Base-by-base conservation (phyloP, 2,888 invertebrate species). In the Chrysolina oricalcia region DNA sequence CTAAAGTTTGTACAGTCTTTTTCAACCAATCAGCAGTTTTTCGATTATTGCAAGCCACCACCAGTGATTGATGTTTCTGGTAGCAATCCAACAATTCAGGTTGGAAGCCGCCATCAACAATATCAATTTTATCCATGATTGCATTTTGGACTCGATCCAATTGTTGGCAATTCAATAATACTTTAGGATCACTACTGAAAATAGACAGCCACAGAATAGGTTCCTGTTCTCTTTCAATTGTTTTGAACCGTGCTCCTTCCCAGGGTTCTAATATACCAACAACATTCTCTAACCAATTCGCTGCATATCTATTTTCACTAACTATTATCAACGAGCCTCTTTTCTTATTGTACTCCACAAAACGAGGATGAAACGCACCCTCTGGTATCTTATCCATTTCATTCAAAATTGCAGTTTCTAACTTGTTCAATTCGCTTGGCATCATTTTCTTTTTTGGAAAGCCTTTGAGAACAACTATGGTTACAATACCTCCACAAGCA, bases 11-110 rank as follows among this genome's bases (percentile, higher is more conserved):
- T 1, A 75, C 65, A 0, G 66, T 69, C 6, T 53, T 63, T 46
- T 65, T 71, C 21, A 75, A 72, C 75, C 75, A 75, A 48, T 75
- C 65, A 13, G 68, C 71, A 56, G 68, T 75, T 46, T 72, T 68
- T 64, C 68, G 56, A 48, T 75, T 68, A 46, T 72, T 75, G 23
- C 75, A 75, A 53, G 35, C n/a, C 11, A 75, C 46, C 19, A 63
- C 68, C 4, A 75, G 65, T 41, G 67, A 72, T 11, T 72, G 71
- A 19, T 72, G 68, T 62, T 68, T 53, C 46, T 72, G 62, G n/a
- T 64, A 68, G 23, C 64, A 68, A 72, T 75, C 64, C 10, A 72
- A 40, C 35, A 75, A 75, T 43, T 75, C 71, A n/a, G 75, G 75
- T 43, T 50, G 63, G 43, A 75, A 71, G 41, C 56, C 62, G 9